Base-by-base conservation (phyloP, 2,888 invertebrate species). In the Cephus spinipes region DNA sequence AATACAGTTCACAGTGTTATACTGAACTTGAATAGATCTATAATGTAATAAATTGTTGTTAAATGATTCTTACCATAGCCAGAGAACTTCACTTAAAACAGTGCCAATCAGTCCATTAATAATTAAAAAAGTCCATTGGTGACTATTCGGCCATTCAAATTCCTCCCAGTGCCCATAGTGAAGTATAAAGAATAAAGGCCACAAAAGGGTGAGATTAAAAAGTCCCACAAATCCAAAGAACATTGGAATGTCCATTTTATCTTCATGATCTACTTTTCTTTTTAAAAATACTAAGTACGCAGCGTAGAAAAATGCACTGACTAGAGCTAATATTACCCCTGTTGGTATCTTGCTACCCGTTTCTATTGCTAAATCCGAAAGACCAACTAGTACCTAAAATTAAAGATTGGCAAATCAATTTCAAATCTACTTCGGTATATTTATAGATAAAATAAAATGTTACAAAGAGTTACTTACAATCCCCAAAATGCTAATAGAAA, bases 151-250 rank as follows among this genome's bases (percentile, higher is more conserved):
- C 94, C 97, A 94, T 89, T 97, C 96, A 82, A 98, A 97, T 71
- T 93, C 93, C 93, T 99, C 99, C 86, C 95, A 94, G 85, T 95
- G 94, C 30, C 95, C 94, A 83, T 95, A 96, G 91, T 98, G 97
- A 68, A 99, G 93, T 79, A 97, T 93, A 82, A 98, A 96, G 90
- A 99, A 97, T 83, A 97, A 92, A 77, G 97, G 97, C 98, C 98
- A 99, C 86, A 98, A 92, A 30, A 97, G 92, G 78, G 97, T 92
- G n/a, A 97, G 93, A 92, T 97, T 97, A 90, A 98, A 97, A 73
- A 99, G 93, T 6, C 99, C 99, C 83, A 99, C 97, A 90, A 99
- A 97, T 81, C 99, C 99, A 92, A 99, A 98, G 92, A 99, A 97
- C 93, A 99, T 94, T 77, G 98, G 97, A 87, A 98, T 96, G 92